Base-by-base conservation (phyloP, 2,113 vertebrate species). In the Speoplatyrhinus poulsoni region DNA sequence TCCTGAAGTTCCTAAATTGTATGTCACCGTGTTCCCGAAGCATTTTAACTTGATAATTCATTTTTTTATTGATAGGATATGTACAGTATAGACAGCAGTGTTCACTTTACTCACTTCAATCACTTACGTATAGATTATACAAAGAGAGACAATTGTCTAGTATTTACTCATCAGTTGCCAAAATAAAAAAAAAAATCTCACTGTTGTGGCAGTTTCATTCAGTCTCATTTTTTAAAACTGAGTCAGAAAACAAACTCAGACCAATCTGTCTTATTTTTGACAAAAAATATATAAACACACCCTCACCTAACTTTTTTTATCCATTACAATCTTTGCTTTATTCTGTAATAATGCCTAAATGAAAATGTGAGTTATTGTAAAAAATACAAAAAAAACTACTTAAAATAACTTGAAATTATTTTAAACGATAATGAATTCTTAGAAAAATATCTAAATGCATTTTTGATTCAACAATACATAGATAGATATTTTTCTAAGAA, bases 221-320 rank as follows among this genome's bases (percentile, higher is more conserved):
- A 53, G 50, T n/a, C 6, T 59, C 41, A 57, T 72, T 19, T 46
- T 63, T 17, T 77, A 70, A 17, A 3, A 65, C 49, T 56, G 62
- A 77, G 65, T 80, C 69, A 62, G 65, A 65, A 72, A 82, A 74
- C 68, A 66, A 49, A 67, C 55, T 58, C 49, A 77, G 75, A 52
- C 32, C 63, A 41, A 32, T 73, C 56, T 69, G 77, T 71, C 71
- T 83, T 70, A 70, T 64, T 63, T 70, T 53, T 60, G 17, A 11
- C 3, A 41, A 41, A 65, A 75, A 56, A 78, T 84, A 36, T 3
- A 10, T 75, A 82, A 62, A 63, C 17, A 73, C 83, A 86, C 75
- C 78, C 76, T 54, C 60, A 84, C 61, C 67, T 78, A 74, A 81
- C 55, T 63, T 62, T 60, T 79, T 53, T 79, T 75, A 84, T 56